Base-by-base conservation (phyloP, 2,113 vertebrate species). In the Saccopteryx bilineata region DNA sequence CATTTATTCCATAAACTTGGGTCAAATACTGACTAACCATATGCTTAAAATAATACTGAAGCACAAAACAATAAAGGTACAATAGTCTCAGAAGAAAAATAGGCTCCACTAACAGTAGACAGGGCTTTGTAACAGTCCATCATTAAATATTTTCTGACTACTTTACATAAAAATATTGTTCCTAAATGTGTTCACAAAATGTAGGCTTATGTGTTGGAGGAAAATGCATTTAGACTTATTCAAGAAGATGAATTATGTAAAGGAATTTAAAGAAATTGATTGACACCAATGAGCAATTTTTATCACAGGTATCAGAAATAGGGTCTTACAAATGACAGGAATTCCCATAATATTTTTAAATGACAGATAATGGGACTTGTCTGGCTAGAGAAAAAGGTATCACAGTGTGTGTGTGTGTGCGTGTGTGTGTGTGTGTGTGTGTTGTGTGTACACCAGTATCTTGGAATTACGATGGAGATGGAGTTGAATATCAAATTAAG, bases 111-210 rank as follows among this genome's bases (percentile, higher is more conserved):
- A 80, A 81, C 12, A 84, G 2, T 76, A 72, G 2, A 69, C 23
- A 4, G 65, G 68, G 31, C 28, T 54, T 89, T 83, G 24, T 63
- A 91, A 72, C 21, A 72, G 2, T 26, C 12, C 52, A 26, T 52
- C 69, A 39, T 52, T 91, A 97, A 66, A 78, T 80, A 61, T 50
- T 87, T 90, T 96, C 4, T 90, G 15, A 88, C 11, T 65, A 86
- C 80, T 68, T 94, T 50, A 63, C 2, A 5, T 66, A 60, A 61
- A 60, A 79, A 39, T 26, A 46, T 6, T 79, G 26, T 86, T 93
- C 87, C 66, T 83, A 83, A 72, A 68, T 63, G 19, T 78, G 21
- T 2, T 2, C 80, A 82, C 39, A 92, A 90, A 83, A 93, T 39
- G 17, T 26, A 66, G 31, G 4, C 39, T 87, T 89, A 15, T 71